Conservation (phyloP, 2,797 vertebrate species). For the Pristis pectinata region DNA sequence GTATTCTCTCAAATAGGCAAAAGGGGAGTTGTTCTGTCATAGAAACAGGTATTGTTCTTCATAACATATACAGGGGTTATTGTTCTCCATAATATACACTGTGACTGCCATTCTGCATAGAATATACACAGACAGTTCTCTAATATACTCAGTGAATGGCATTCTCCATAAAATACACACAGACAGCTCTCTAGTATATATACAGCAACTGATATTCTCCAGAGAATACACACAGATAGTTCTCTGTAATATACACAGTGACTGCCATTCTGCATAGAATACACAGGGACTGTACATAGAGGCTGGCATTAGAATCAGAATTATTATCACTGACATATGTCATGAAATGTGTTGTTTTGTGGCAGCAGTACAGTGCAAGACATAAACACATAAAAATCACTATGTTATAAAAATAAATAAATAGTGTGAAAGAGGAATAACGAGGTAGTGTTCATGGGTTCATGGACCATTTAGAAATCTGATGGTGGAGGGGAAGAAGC, state of each 20-base stretch:
- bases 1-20: neutral
- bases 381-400: no score
- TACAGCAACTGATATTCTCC: neutral
- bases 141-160: neutral
- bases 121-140: no score
- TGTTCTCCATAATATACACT: neutral
- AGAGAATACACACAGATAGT: neutral
- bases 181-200: neutral
- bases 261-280: neutral
- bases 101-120: neutral
- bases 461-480: no score
- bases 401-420: no score
- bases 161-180: no score
- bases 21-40: neutral
- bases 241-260: neutral
- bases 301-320: no score
- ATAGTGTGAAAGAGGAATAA: no score
- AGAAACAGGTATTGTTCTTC: neutral
- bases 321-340: no score
- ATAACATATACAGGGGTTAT: neutral
- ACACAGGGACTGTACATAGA: neutral
- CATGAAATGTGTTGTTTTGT: no score
- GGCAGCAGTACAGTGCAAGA: no score
- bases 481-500: no score
- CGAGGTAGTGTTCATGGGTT: no score